Evolutionary conservation across 2,113 vertebrate species (phyloP).

Genomic region (Hippocampus barbouri): DNA sequence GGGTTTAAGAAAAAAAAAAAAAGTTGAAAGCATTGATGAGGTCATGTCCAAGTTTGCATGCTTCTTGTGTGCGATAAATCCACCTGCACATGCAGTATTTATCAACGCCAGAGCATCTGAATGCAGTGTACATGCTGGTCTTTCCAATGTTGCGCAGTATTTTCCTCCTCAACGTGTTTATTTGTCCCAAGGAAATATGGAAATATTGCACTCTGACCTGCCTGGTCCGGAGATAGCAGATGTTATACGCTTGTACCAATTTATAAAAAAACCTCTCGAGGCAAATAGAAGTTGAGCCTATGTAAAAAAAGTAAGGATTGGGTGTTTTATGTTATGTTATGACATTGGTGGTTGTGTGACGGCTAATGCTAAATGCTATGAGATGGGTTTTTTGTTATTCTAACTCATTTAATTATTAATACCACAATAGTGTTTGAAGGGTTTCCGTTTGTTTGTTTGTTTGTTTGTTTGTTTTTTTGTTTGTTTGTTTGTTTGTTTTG

Average conservation of each 20-base stretch:
- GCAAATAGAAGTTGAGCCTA: neutral
- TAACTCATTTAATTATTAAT: neutral
- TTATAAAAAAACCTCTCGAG: neutral
- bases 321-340: no score
- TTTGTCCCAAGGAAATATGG: neutral
- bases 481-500: neutral
- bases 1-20: slow-evolving; percentile 6
- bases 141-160: neutral
- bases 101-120: neutral
- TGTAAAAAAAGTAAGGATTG: neutral
- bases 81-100: slow-evolving; percentile 6
- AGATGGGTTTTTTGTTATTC: no score
- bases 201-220: neutral
- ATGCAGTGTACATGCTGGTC: neutral
- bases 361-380: neutral
- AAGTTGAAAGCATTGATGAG: neutral
- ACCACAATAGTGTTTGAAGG: neutral
- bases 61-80: neutral
- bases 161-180: neutral
- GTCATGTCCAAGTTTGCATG: slow-evolving; percentile 4
- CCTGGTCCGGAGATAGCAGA: neutral
- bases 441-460: no score
- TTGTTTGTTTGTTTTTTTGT: no score
- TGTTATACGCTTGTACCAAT: neutral
- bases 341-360: neutral